Base-by-base conservation (phyloP, 2,113 vertebrate genomes). In the Oxyura jamaicensis region DNA sequence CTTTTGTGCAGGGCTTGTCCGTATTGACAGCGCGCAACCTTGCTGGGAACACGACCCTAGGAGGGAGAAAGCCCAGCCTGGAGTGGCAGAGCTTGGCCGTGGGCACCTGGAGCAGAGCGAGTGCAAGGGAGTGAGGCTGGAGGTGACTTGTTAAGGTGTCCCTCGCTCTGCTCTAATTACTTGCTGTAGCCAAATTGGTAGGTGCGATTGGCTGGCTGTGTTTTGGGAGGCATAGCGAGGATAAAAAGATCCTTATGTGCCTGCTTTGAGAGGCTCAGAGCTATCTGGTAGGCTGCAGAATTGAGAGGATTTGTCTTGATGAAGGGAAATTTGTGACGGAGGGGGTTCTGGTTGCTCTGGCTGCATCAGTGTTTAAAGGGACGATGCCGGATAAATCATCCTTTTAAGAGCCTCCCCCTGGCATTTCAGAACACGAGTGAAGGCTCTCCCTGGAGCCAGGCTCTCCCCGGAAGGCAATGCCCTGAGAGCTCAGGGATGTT, bases 61-160 rank as follows among this genome's bases (percentile, higher is more conserved):
- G 29, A 14, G 41, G 82, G 63, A 56, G 73, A 36, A 73, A 88
- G 36, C 83, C 82, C 1, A 10, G 25, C 28, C 80, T 85, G 35
- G 29, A 1, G 1, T 10, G 33, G 59, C 5, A 5, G 67, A 85
- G 60, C 59, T 76, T 46, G 28, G 59, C 71, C 76, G 78, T 80
- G 63, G 74, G 16, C 41, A 35, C 58, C 62, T 80, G 85, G 20
- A 88, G 55, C n/a, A 59, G 50, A 46, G 6, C 29, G 75, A 91
- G 55, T 0, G 0, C 50, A 65, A 48, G 19, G 13, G 59, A 83
- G 36, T 3, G n/a, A 80, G 91, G 63, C 87, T 83, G 95, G 94
- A 96, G 91, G 91, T 88, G 90, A 55, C 90, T 88, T 91, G 60
- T 41, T 67, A 83, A 88, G 85, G 72, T 92, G 75, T 60, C 75